Percentiles rank a stretch among this genome's conserved stretches.
Conservation (phyloP, 2,113 vertebrate species). For the Amblyopsis rosae region DNA sequence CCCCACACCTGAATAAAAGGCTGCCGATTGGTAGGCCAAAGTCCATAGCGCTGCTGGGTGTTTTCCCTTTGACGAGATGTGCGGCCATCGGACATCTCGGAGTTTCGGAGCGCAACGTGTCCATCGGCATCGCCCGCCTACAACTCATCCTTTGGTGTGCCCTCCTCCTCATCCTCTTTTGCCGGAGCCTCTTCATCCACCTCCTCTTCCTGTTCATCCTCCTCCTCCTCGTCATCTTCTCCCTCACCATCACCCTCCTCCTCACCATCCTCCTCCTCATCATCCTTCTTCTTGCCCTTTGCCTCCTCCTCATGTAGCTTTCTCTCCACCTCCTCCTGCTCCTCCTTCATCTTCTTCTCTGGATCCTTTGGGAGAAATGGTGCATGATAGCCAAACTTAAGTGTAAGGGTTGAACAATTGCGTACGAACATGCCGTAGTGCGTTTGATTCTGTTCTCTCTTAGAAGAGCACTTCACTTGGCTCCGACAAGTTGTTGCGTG, state of each 20-base stretch:
- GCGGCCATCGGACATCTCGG: conserved; percentile 7
- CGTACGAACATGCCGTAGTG: not conserved
- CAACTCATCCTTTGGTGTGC: conserved; percentile 64
- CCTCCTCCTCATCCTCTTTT: conserved; percentile 44
- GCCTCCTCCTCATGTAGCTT: conserved; percentile 50
- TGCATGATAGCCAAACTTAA: not conserved
- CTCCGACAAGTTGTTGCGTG: no score
- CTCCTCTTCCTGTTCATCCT: conserved; percentile 22
- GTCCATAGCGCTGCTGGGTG: conserved; percentile 21
- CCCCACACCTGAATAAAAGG: conserved; percentile 35
- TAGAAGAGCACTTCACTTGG: no score
- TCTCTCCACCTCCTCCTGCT: conserved; percentile 56
- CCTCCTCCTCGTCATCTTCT: conserved; percentile 20
- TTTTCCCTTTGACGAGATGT: conserved; percentile 13
- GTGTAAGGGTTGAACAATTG: not conserved
- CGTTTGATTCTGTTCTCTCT: no score
- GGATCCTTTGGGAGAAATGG: conserved; percentile 36
- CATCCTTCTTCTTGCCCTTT: conserved; percentile 35
- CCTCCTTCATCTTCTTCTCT: conserved; percentile 68
- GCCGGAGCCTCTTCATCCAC: conserved; percentile 18
- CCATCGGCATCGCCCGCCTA: conserved; percentile 32
- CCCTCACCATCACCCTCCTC: conserved; percentile 1
- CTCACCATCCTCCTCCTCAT: not conserved
- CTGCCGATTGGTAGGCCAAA: conserved; percentile 42
- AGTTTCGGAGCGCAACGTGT: not conserved